A percentile compares a stretch with the other conserved stretches of the same genome.
Evolutionary conservation across 1,140 invertebrate species (phyloP).

Genomic region (Chironomus striatipennis): DNA sequence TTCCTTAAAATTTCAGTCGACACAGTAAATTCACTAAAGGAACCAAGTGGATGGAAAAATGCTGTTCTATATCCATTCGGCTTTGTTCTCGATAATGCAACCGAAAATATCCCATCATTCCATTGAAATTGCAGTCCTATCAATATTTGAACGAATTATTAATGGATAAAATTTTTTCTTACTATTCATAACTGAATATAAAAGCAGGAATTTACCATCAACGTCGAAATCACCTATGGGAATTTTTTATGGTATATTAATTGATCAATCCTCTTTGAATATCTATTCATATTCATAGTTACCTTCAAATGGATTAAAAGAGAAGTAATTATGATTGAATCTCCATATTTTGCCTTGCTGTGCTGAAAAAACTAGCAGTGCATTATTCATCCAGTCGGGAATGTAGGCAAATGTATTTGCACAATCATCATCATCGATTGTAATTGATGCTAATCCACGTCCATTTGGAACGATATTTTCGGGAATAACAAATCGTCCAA

Average conservation of each 20-base stretch:
- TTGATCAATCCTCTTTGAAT: background rate
- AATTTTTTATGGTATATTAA: background rate
- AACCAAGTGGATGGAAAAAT: conserved; percentile 64
- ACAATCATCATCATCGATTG: conserved; percentile 56
- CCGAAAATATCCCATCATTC: conserved; percentile 63
- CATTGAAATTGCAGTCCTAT: conserved; percentile 55
- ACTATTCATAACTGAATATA: background rate
- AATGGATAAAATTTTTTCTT: background rate
- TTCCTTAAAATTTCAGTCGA: conserved; percentile 56
- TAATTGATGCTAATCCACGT: conserved; percentile 51
- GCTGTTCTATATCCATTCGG: conserved; percentile 46
- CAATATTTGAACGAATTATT: background rate
- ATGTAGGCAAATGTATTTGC: conserved; percentile 60
- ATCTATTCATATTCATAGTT: background rate
- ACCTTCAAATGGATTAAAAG: conserved; percentile 55
- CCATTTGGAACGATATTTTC: conserved; percentile 34
- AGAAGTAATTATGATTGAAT: conserved; percentile 61
- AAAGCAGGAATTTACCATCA: conserved; percentile 39
- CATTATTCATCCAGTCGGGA: conserved; percentile 57
- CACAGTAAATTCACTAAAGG: conserved; percentile 58
- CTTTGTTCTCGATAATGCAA: conserved; percentile 48
- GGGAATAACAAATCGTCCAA: conserved; percentile 36
- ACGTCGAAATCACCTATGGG: conserved; percentile 51
- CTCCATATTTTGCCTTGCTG: conserved; percentile 56
- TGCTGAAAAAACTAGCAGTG: conserved; percentile 52